Percentiles rank a stretch among this genome's conserved stretches.
Evolutionary conservation across 2,888 invertebrate genomes (phyloP).

Genomic region (Cinara cedri): DNA sequence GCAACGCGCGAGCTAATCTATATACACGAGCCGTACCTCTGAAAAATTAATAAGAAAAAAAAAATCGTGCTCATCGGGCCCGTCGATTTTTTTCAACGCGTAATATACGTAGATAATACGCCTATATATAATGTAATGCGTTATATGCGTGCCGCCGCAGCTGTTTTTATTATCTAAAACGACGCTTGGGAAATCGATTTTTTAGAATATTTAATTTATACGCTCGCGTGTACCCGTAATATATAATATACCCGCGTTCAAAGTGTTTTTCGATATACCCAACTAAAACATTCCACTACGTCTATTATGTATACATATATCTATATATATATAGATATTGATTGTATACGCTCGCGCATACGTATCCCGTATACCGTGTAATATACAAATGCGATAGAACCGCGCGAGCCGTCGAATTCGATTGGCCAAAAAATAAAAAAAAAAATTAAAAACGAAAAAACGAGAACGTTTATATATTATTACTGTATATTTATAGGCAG

Average conservation of each 20-base stretch:
- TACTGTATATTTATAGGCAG: background rate
- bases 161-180: conserved; percentile 11
- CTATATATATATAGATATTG: too few relatives aligned
- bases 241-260: background rate
- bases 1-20: too few relatives aligned
- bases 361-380: background rate
- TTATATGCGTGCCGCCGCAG: background rate
- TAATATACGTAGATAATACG: too few relatives aligned
- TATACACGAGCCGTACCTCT: too few relatives aligned
- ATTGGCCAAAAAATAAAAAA: conserved; percentile 16
- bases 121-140: background rate
- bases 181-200: background rate
- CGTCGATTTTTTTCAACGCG: background rate
- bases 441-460: too few relatives aligned
- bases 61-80: background rate
- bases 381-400: too few relatives aligned
- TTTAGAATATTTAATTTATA: conserved; percentile 9
- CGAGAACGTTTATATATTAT: conserved; percentile 8
- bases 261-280: background rate
- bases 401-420: conserved; percentile 6
- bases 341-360: background rate
- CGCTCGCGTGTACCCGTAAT: background rate
- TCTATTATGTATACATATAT: too few relatives aligned
- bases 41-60: too few relatives aligned
- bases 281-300: too few relatives aligned